Percentiles rank a stretch among this genome's conserved stretches.
Conservation (phyloP, 2,888 invertebrate genomes). For the Apamea monoglypha region DNA sequence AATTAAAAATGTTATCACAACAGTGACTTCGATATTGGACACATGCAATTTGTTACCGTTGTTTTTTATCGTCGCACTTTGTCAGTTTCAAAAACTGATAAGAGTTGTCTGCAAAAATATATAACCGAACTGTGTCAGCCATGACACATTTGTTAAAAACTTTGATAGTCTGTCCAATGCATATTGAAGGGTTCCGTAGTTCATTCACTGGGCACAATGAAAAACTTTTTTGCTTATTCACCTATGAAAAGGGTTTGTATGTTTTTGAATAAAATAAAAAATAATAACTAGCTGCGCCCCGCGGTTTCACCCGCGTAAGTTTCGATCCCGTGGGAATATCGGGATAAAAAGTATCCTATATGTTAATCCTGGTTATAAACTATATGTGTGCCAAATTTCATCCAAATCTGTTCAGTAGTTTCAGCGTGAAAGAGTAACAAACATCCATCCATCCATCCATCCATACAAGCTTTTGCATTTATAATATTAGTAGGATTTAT, state of each 20-base stretch:
- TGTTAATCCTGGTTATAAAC: too few species aligned
- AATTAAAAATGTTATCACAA: constrained; percentile 38
- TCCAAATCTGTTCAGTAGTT: too few species aligned
- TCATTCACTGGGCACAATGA: neutral
- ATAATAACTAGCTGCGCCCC: too few species aligned
- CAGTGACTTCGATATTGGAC: constrained; percentile 15
- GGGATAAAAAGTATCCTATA: too few species aligned
- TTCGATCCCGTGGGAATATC: too few species aligned
- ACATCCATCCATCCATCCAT: too few species aligned
- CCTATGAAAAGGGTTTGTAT: neutral
- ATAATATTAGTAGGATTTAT: too few species aligned
- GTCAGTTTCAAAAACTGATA: constrained; percentile 50
- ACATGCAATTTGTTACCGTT: constrained; percentile 17
- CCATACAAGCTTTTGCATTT: too few species aligned
- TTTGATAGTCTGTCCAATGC: constrained; percentile 5
- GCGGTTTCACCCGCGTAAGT: too few species aligned
- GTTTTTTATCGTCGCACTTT: constrained; percentile 28
- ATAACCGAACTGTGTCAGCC: neutral
- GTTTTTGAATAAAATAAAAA: neutral
- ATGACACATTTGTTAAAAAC: constrained; percentile 33
- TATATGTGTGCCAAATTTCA: too few species aligned
- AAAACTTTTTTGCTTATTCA: neutral
- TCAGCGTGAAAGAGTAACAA: too few species aligned
- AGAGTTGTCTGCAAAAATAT: constrained; percentile 29
- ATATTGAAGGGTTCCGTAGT: constrained; percentile 10